A percentile compares a stretch with the other conserved stretches of the same genome.
Evolutionary conservation across 2,113 vertebrate species (phyloP).

Genomic region (Cryptoleucopteryx plumbea): DNA sequence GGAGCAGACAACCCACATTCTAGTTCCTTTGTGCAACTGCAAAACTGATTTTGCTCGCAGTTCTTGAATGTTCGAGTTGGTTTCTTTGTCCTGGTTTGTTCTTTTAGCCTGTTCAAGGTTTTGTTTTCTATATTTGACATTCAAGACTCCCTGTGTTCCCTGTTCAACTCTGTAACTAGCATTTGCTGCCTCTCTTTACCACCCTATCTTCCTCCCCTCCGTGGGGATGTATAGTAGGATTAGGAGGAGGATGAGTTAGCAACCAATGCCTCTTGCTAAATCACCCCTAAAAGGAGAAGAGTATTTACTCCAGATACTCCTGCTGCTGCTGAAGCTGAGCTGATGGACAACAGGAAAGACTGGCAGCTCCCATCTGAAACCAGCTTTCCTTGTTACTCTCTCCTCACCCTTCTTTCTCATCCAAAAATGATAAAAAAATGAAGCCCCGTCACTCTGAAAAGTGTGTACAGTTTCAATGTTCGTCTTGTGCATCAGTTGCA

Average conservation of each 20-base stretch:
- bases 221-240: not conserved
- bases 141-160: not conserved
- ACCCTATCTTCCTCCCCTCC: not conserved
- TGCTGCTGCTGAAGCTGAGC: not conserved
- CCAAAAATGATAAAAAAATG: not conserved
- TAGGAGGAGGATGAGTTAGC: not conserved
- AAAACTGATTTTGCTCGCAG: not conserved
- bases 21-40: not conserved
- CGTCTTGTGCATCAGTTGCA: not conserved
- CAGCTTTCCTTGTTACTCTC: not conserved
- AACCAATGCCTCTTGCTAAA: not conserved
- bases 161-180: not conserved
- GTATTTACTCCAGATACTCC: not conserved
- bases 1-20: not conserved
- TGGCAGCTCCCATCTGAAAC: not conserved
- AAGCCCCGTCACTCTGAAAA: not conserved
- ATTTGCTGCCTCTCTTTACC: not conserved
- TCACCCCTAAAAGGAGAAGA: not conserved
- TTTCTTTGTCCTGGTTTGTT: not conserved
- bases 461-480: not conserved
- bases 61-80: not conserved
- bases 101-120: not conserved
- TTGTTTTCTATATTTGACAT: not conserved
- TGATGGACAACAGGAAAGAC: not conserved
- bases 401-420: not conserved